Percentiles rank a stretch among this genome's conserved stretches.
Conservation (phyloP, 1,140 invertebrate genomes). For the Anoplolepis gracilipes region DNA sequence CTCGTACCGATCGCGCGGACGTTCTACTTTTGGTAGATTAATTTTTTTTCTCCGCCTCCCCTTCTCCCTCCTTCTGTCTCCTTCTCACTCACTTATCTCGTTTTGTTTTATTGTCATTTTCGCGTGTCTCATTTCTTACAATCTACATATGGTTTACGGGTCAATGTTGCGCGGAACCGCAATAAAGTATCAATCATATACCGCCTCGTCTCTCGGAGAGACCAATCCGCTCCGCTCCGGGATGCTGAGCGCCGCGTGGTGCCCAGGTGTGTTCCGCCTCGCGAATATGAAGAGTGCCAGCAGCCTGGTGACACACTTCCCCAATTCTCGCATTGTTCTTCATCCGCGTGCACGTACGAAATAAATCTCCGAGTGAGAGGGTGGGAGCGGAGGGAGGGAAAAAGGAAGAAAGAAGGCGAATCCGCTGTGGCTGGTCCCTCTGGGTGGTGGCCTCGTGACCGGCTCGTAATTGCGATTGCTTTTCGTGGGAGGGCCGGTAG, state of each 20-base stretch:
- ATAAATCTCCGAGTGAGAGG: conserved; percentile 54
- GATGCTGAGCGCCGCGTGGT: conserved; percentile 60
- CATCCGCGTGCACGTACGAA: conserved; percentile 59
- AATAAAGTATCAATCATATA: conserved; percentile 63
- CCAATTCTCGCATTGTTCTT: conserved; percentile 79
- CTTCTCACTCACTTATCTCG: conserved; percentile 16
- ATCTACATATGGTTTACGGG: conserved; percentile 58
- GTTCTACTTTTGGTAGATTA: conserved; percentile 60
- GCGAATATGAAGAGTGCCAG: conserved; percentile 38
- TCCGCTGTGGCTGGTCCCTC: conserved; percentile 2
- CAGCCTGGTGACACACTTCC: conserved; percentile 75
- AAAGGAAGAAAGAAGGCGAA: background rate
- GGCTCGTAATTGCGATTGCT: conserved; percentile 63
- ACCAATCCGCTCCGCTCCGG: conserved; percentile 8
- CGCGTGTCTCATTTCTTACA: conserved; percentile 54
- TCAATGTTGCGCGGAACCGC: conserved; percentile 43
- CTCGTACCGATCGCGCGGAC: conserved; percentile 37
- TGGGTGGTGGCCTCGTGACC: conserved; percentile 60
- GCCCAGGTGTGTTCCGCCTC: conserved; percentile 61
- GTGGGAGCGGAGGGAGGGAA: background rate
- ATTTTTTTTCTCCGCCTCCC: conserved; percentile 15
- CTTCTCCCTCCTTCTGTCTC: background rate
- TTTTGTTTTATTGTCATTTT: conserved; percentile 58
- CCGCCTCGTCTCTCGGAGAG: conserved; percentile 32
- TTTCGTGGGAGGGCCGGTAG: conserved; percentile 70